Conservation (phyloP, 2,888 invertebrate species). For the Rhagophthalmus giganteus region DNA sequence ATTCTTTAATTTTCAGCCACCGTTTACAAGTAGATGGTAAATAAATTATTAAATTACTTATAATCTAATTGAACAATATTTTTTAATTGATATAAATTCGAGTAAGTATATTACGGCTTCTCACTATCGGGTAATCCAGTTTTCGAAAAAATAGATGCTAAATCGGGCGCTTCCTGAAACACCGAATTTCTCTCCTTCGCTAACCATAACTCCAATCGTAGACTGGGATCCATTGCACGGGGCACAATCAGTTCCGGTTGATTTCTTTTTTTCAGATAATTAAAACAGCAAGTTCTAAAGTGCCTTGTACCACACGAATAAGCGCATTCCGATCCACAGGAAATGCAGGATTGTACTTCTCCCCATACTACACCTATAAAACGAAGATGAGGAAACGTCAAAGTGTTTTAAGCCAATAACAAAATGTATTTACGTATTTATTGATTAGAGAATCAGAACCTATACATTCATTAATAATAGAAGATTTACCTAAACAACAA, state of each 20-base stretch:
- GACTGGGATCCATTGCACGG: constrained; percentile 47
- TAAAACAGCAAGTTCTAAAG: constrained; percentile 73
- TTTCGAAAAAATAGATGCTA: constrained; percentile 4
- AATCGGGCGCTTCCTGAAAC: constrained; percentile 8
- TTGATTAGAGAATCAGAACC: too few relatives aligned
- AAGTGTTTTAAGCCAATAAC: too few relatives aligned
- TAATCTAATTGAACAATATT: constrained; percentile 33
- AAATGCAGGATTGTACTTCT: constrained; percentile 66
- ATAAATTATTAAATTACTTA: background rate
- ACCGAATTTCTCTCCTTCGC: constrained; percentile 46
- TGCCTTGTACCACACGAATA: constrained; percentile 70
- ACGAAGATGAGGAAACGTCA: too few relatives aligned
- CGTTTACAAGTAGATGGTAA: too few relatives aligned
- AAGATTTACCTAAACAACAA: too few relatives aligned
- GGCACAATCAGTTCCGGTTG: constrained; percentile 40
- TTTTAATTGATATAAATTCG: constrained; percentile 2
- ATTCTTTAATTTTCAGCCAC: background rate
- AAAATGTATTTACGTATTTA: too few relatives aligned
- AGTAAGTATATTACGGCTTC: constrained; percentile 4
- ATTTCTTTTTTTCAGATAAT: constrained; percentile 66
- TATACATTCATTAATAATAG: too few relatives aligned
- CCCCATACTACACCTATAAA: constrained; percentile 58
- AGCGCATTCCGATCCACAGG: constrained; percentile 70
- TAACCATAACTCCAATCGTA: constrained; percentile 51
- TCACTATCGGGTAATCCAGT: constrained; percentile 6